Conservation (phyloP, 2,888 invertebrate species). For the Odontocolon sp. region DNA sequence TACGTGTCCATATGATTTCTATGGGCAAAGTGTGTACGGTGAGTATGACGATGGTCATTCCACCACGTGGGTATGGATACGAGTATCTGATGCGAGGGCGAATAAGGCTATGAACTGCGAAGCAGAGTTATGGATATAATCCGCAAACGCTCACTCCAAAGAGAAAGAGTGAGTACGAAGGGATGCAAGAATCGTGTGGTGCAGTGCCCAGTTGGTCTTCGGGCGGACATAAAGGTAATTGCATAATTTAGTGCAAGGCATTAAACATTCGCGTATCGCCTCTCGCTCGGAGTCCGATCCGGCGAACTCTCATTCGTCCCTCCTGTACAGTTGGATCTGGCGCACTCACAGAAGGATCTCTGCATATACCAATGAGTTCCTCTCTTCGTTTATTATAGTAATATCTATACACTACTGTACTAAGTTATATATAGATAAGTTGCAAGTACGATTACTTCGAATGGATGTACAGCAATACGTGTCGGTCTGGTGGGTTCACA, state of each 20-base stretch:
- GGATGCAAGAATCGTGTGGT: slow-evolving; percentile 16
- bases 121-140: slow-evolving; percentile 31
- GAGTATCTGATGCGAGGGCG: slow-evolving; percentile 17
- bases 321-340: slow-evolving; percentile 57
- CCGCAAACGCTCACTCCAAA: slow-evolving; percentile 32
- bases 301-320: slow-evolving; percentile 59
- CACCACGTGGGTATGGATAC: slow-evolving; percentile 8
- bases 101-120: background rate
- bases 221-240: slow-evolving; percentile 73
- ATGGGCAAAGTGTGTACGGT: background rate
- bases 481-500: too few relatives aligned
- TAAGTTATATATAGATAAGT: too few relatives aligned
- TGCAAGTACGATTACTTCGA: too few relatives aligned
- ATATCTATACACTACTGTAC: slow-evolving; percentile 48
- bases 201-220: slow-evolving; percentile 61
- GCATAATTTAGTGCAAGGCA: slow-evolving; percentile 75
- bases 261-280: slow-evolving; percentile 72
- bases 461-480: too few relatives aligned
- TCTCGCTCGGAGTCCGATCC: slow-evolving; percentile 60
- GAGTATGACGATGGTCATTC: background rate
- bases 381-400: slow-evolving; percentile 34
- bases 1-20: background rate
- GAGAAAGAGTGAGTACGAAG: slow-evolving; percentile 20
- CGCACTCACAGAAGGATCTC: too few relatives aligned
- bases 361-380: slow-evolving; percentile 47